Conservation (phyloP, 2,888 invertebrate species). For the Volucella inanis region DNA sequence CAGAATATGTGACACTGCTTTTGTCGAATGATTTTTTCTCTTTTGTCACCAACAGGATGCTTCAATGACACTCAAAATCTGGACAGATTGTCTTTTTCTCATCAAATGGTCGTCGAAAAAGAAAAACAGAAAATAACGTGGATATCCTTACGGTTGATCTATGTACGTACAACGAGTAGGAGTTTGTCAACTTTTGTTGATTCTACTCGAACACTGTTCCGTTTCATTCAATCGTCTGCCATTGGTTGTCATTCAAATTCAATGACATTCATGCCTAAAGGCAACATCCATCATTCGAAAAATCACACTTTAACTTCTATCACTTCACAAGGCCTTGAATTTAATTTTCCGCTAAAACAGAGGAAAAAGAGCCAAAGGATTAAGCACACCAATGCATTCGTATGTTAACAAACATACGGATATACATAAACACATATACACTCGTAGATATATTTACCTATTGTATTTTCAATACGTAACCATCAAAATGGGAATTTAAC, state of each 20-base stretch:
- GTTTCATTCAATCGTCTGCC: slow-evolving; percentile 16
- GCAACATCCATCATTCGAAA: slow-evolving; percentile 40
- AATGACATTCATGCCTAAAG: slow-evolving; percentile 48
- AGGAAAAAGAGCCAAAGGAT: slow-evolving; percentile 7
- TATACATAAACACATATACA: too few species aligned
- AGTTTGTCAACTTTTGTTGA: slow-evolving; percentile 20
- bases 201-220: slow-evolving; percentile 1
- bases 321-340: slow-evolving; percentile 1
- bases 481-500: slow-evolving; percentile 21
- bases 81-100: slow-evolving; percentile 27
- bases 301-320: not conserved
- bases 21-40: not conserved
- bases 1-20: too few species aligned
- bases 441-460: too few species aligned
- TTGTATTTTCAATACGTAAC: not conserved
- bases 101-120: not conserved
- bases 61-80: slow-evolving; percentile 30
- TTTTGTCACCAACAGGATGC: slow-evolving; percentile 1
- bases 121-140: slow-evolving; percentile 11
- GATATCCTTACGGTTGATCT: not conserved
- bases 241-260: slow-evolving; percentile 48
- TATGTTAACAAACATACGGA: too few species aligned
- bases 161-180: slow-evolving; percentile 16
- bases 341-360: slow-evolving; percentile 29
- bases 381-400: too few species aligned